phyloP scores from a whole-genome alignment of 2,797 vertebrate genomes.

The Tolypeutes matacus region DNA sequence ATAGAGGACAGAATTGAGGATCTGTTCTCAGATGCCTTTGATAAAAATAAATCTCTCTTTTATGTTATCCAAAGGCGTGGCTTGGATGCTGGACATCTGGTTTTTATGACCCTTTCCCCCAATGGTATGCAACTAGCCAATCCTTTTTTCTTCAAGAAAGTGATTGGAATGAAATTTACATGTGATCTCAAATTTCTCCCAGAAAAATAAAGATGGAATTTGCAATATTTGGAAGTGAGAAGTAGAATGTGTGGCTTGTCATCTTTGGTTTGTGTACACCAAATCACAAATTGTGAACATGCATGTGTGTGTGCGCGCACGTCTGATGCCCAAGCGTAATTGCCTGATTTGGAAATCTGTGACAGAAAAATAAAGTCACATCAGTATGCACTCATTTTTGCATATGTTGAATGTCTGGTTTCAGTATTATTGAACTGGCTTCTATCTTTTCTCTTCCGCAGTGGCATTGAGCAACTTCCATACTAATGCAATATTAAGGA shows the following conservation, averaged over 20 bases:
- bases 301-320: accelerated
- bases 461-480: conserved; percentile 19
- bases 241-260: not conserved
- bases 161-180: not conserved
- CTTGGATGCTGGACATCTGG: not conserved
- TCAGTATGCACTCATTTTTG: not conserved
- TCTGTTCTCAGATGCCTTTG: not conserved
- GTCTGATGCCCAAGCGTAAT: too few species aligned
- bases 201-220: not conserved
- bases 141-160: not conserved
- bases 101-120: accelerated
- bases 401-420: not conserved
- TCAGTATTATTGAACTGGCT: not conserved
- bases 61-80: not conserved
- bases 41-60: not conserved
- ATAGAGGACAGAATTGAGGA: not conserved
- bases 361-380: not conserved
- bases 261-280: not conserved
- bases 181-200: not conserved
- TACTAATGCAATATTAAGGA: conserved; percentile 73
- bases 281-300: not conserved
- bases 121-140: accelerated
- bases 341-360: not conserved
- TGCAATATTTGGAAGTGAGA: not conserved
- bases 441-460: conserved; percentile 57